These are phyloP conservation scores for Dendrocincla fuliginosa DNA, from an alignment of 2,797 vertebrate species.

Conservation along the genomic window DNA sequence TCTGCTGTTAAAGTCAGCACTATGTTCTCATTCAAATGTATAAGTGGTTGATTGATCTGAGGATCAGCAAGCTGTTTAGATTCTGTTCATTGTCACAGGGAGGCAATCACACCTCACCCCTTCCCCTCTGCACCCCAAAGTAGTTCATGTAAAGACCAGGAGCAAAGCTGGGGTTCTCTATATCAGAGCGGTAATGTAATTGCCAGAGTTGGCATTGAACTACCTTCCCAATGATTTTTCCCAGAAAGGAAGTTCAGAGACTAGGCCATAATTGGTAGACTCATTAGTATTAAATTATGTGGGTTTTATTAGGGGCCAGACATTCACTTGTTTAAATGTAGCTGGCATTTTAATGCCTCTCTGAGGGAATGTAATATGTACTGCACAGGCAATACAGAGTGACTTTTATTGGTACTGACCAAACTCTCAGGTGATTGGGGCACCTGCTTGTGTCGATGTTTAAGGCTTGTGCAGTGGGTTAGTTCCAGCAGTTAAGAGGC, in stretches of 20 bases:
- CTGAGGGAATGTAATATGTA: constrained; percentile 49
- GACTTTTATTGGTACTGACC: constrained; percentile 58
- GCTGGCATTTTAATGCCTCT: constrained; percentile 69
- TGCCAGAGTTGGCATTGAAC: constrained; percentile 14
- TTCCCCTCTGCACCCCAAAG: neutral
- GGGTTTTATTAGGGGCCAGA: constrained; percentile 70
- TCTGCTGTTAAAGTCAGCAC: neutral
- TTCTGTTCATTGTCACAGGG: neutral
- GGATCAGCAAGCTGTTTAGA: neutral
- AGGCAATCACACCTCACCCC: neutral
- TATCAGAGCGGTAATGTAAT: neutral
- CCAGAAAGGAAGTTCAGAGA: constrained; percentile 65
- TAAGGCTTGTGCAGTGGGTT: neutral
- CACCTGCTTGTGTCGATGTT: neutral
- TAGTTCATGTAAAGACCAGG: neutral
- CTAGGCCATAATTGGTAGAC: constrained; percentile 64
- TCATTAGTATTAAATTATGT: constrained; percentile 71
- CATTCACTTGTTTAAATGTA: constrained; percentile 67
- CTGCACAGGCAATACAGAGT: constrained; percentile 25
- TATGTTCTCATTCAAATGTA: neutral
- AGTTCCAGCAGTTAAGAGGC: neutral
- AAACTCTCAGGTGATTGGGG: constrained; percentile 32
- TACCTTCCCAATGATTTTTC: constrained; percentile 55
- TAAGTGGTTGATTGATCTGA: neutral
- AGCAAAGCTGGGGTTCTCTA: neutral